phyloP scores from a whole-genome alignment of 2,113 vertebrate genomes.

The Dicentrarchus labrax region DNA sequence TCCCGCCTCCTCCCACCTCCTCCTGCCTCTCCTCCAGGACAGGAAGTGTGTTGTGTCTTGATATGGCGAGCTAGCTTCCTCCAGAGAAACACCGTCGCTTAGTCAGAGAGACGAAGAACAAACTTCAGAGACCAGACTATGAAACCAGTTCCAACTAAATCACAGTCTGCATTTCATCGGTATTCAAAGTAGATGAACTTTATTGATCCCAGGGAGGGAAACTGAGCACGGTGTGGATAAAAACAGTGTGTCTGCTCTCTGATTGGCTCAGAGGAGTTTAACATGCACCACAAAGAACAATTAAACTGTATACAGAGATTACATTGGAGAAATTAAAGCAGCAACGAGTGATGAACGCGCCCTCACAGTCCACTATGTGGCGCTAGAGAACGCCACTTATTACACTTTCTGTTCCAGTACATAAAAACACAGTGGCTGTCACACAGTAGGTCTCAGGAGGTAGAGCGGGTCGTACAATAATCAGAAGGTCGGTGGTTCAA shows the following conservation, averaged over 20 bases:
- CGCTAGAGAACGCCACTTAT: too few relatives aligned
- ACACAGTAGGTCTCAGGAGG: too few relatives aligned
- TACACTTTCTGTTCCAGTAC: too few relatives aligned
- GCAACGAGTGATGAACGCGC: too few relatives aligned
- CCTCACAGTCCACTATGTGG: too few relatives aligned
- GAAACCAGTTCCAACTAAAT: background rate
- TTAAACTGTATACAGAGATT: too few relatives aligned
- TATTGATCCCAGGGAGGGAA: background rate
- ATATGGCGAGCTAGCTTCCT: conserved; percentile 54
- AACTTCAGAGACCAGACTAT: background rate
- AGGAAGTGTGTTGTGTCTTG: conserved; percentile 72
- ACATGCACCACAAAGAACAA: too few relatives aligned
- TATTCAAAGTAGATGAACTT: background rate
- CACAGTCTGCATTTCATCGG: background rate
- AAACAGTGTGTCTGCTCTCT: background rate
- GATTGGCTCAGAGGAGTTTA: background rate
- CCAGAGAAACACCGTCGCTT: background rate
- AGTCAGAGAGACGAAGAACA: background rate
- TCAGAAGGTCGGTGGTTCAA: too few relatives aligned
- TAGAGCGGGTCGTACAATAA: too few relatives aligned
- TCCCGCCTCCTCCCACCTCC: background rate
- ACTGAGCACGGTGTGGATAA: background rate
- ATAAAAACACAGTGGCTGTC: too few relatives aligned
- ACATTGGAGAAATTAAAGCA: too few relatives aligned
- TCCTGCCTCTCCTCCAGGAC: background rate